phyloP scores from a whole-genome alignment of 1,140 invertebrate genomes.

The Galleria mellonella region DNA sequence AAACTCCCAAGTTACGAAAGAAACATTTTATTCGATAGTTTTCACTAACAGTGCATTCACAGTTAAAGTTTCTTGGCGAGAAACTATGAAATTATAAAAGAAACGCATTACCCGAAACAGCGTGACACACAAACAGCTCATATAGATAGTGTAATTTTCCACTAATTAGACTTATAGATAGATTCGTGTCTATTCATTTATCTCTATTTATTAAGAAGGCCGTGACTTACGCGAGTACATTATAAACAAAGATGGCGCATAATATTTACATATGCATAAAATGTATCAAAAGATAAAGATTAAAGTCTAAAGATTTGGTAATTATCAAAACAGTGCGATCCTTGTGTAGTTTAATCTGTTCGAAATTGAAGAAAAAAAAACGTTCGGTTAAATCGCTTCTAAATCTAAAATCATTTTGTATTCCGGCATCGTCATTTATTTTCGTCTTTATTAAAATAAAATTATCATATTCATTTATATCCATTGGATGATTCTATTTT shows the following conservation, averaged over 20 bases:
- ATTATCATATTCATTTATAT: too few relatives aligned
- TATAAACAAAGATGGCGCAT: constrained; percentile 3
- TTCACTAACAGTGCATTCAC: constrained; percentile 69
- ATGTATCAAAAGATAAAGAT: too few relatives aligned
- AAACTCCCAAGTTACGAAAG: constrained; percentile 41
- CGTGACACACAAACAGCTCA: constrained; percentile 63
- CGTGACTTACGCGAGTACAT: constrained; percentile 38
- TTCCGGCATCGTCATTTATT: background rate
- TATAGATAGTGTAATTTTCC: constrained; percentile 19
- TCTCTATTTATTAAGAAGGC: constrained; percentile 32
- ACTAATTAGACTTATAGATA: constrained; percentile 20
- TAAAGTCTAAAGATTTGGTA: too few relatives aligned
- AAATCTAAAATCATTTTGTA: too few relatives aligned
- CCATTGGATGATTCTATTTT: too few relatives aligned
- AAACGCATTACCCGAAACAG: constrained; percentile 70
- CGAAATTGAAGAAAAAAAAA: background rate
- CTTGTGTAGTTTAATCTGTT: constrained; percentile 2
- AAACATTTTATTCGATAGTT: constrained; percentile 63
- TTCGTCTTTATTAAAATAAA: background rate
- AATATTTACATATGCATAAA: constrained; percentile 8
- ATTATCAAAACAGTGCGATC: background rate
- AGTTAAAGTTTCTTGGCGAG: constrained; percentile 52
- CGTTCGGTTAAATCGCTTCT: too few relatives aligned
- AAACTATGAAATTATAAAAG: constrained; percentile 26
- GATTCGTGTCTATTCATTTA: constrained; percentile 20